phyloP scores from a whole-genome alignment of 2,888 invertebrate genomes.

The Ecliptopera silaceata region DNA sequence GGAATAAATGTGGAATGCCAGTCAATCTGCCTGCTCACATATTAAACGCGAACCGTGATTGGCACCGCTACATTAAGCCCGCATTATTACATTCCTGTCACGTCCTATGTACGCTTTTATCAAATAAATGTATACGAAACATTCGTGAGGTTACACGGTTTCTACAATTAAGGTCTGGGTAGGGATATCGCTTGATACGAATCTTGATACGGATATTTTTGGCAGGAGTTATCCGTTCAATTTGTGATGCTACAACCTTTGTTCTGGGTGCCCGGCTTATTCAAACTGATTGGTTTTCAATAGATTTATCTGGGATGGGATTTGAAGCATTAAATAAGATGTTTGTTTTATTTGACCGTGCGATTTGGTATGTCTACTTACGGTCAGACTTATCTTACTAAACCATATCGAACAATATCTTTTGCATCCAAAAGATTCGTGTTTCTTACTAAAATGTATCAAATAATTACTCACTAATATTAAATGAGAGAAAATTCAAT shows the following conservation, averaged over 20 bases:
- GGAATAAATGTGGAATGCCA: constrained; percentile 29
- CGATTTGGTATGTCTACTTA: neutral
- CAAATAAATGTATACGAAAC: constrained; percentile 69
- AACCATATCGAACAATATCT: no score
- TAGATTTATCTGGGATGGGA: neutral
- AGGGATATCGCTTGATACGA: constrained; percentile 54
- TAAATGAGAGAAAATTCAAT: constrained; percentile 16
- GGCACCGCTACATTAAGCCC: constrained; percentile 55
- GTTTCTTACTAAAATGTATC: no score
- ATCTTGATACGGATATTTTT: constrained; percentile 56
- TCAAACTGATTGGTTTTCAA: constrained; percentile 17
- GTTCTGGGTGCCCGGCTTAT: constrained; percentile 4
- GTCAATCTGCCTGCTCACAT: constrained; percentile 43
- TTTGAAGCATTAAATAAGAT: neutral
- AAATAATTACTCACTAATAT: no score
- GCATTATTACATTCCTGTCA: constrained; percentile 77
- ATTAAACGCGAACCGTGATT: constrained; percentile 64
- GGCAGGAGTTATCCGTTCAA: constrained; percentile 35
- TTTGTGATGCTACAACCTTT: constrained; percentile 18
- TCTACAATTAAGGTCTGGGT: constrained; percentile 63
- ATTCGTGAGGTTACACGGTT: constrained; percentile 65
- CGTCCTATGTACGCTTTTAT: constrained; percentile 67
- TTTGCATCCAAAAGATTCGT: no score
- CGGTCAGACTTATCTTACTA: neutral
- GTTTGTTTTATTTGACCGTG: neutral